A percentile compares a stretch with the other conserved stretches of the same genome.
phyloP scores from a whole-genome alignment of 2,797 vertebrate genomes.

The Nannoperca australis region DNA sequence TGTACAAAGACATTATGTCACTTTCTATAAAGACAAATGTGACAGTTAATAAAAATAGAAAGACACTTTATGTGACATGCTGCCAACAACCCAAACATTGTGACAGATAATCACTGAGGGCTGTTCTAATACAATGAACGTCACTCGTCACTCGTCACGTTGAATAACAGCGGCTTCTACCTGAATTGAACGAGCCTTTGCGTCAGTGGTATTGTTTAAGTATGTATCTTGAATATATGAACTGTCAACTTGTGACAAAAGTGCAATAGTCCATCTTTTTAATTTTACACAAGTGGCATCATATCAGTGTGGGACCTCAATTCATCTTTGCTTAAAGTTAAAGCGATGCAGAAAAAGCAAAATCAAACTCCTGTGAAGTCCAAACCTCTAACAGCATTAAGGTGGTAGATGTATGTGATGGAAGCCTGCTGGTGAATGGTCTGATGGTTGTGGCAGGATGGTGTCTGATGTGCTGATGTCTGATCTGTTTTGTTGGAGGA shows the following conservation, averaged over 20 bases:
- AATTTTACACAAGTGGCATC: constrained; percentile 32
- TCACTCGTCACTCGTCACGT: constrained; percentile 44
- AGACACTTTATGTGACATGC: constrained; percentile 37
- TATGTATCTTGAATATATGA: constrained; percentile 26
- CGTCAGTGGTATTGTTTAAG: constrained; percentile 5
- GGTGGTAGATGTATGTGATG: not conserved
- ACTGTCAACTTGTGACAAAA: constrained; percentile 38
- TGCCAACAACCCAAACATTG: constrained; percentile 42
- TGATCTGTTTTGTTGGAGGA: not conserved
- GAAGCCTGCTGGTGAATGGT: not conserved
- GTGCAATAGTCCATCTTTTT: constrained; percentile 26
- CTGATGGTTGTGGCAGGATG: not conserved
- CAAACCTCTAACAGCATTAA: not conserved
- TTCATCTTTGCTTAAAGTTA: constrained; percentile 21
- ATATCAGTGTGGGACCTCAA: not conserved
- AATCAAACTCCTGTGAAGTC: not conserved
- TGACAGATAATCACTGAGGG: constrained; percentile 57
- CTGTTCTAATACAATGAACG: constrained; percentile 31
- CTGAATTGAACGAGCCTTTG: constrained; percentile 32
- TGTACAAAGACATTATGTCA: not conserved
- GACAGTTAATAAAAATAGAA: constrained; percentile 61
- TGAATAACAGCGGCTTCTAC: constrained; percentile 24
- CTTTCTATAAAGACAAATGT: constrained; percentile 38
- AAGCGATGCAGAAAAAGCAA: constrained; percentile 16
- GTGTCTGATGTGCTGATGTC: not conserved